These are phyloP conservation scores for Burhinus oedicnemus DNA, from an alignment of 2,113 vertebrate species.

Conservation along the genomic window DNA sequence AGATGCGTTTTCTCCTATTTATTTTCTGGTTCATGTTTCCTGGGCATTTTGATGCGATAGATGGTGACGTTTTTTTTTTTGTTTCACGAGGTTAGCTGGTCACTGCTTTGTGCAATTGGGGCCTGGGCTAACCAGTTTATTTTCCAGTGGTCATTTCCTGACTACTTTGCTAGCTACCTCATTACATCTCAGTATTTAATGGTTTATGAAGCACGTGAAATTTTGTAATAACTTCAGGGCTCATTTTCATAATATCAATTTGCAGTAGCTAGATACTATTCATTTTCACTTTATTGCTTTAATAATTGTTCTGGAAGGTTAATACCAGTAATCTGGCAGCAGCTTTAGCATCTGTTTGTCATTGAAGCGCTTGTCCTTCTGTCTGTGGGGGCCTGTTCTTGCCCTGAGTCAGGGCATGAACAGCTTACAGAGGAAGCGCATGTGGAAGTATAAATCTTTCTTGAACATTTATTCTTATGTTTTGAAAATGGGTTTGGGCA, in stretches of 20 bases:
- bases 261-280: neutral
- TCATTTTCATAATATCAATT: conserved; percentile 16
- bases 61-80: neutral
- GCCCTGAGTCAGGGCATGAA: neutral
- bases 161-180: neutral
- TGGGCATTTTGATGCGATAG: neutral
- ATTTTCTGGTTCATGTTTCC: neutral
- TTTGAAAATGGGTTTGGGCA: neutral
- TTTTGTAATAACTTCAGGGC: neutral
- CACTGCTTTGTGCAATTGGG: rapidly evolving
- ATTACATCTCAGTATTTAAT: neutral
- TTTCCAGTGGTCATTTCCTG: neutral
- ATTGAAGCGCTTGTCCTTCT: rapidly evolving
- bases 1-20: neutral
- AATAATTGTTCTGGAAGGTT: neutral
- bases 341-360: neutral
- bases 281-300: neutral
- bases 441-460: neutral
- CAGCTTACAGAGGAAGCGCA: neutral
- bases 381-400: neutral
- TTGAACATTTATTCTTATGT: neutral
- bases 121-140: neutral
- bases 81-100: rapidly evolving
- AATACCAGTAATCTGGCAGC: neutral
- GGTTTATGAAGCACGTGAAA: neutral